Evolutionary conservation across 2,888 invertebrate species (phyloP), one percentile per base, ranked within the genome.

Genomic region (Spodoptera picta): DNA sequence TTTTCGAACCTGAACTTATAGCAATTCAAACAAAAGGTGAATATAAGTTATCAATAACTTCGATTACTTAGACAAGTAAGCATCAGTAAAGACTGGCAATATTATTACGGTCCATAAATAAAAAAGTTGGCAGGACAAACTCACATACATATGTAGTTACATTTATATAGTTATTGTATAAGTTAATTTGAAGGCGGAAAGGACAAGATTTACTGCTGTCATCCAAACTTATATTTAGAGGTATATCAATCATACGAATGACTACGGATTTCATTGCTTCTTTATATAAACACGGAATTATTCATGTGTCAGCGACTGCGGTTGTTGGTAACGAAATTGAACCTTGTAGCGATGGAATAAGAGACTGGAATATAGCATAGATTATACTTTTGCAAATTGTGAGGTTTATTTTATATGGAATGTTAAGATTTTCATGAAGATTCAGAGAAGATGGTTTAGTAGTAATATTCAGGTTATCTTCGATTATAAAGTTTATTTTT

Each of bases 191-290:
- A 47, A 54, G 10, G 36, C 27, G 52, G 60, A 60, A 58, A 50
- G 51, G 62, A 74, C 27, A 45, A 48, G 58, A 66, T 45, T 75
- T 75, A 75, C 54, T 48, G 36, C 56, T 24, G 73, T 69, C 76
- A 52, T 60, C 42, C 31, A 42, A 75, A 75, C 60, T 75, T 75
- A 58, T 50, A 43, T 46, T 43, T 41, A n/a, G n/a, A n/a, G n/a
- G n/a, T n/a, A 47, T 65, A 69, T 75, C 75, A 72, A 75, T 75
- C 72, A 68, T 47, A 36, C 19, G 46, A 51, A 62, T 55, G 43
- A 43, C 7, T n/a, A 41, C 9, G 43, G 41, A 55, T 56, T 65
- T 61, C 41, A 69, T 69, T 55, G 65, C 51, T 70, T 24, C 9
- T 9, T 24, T 42, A 46, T 46, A 60, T 27, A 42, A 19, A 14